These are phyloP conservation scores for Batillaria attramentaria DNA, from an alignment of 1,140 invertebrate genomes.

Conservation along the genomic window DNA sequence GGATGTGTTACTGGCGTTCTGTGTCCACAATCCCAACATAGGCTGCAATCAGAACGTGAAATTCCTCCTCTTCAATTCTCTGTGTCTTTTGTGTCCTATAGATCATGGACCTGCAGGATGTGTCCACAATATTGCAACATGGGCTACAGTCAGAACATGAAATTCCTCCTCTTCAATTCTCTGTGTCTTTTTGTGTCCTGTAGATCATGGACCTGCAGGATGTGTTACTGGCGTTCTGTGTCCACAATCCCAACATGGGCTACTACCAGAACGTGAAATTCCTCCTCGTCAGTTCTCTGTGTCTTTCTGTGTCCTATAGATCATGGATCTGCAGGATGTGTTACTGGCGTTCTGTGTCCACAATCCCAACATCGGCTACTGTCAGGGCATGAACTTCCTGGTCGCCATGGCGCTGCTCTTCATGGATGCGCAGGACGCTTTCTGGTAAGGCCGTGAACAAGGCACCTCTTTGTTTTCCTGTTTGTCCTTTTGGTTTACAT, in stretches of 20 bases:
- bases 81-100: too few species aligned
- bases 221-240: constrained; percentile 74
- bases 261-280: constrained; percentile 77
- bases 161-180: too few species aligned
- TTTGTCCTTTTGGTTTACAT: too few species aligned
- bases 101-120: too few species aligned
- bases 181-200: too few species aligned
- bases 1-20: constrained; percentile 74
- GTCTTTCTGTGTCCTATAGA: constrained; percentile 60
- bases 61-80: too few species aligned
- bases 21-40: too few species aligned
- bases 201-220: constrained; percentile 73
- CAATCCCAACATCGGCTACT: constrained; percentile 73
- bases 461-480: too few species aligned
- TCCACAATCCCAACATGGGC: constrained; percentile 73
- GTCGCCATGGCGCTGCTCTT: constrained; percentile 74
- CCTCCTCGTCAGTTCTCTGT: constrained; percentile 67
- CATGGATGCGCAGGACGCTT: constrained; percentile 74
- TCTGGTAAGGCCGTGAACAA: constrained; percentile 69
- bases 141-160: too few species aligned
- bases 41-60: too few species aligned
- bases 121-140: too few species aligned
- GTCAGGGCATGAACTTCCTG: constrained; percentile 77
- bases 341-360: constrained; percentile 75
- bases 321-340: constrained; percentile 73